phyloP scores from a whole-genome alignment of 2,888 invertebrate genomes.

The Pristionchus entomophagus region DNA sequence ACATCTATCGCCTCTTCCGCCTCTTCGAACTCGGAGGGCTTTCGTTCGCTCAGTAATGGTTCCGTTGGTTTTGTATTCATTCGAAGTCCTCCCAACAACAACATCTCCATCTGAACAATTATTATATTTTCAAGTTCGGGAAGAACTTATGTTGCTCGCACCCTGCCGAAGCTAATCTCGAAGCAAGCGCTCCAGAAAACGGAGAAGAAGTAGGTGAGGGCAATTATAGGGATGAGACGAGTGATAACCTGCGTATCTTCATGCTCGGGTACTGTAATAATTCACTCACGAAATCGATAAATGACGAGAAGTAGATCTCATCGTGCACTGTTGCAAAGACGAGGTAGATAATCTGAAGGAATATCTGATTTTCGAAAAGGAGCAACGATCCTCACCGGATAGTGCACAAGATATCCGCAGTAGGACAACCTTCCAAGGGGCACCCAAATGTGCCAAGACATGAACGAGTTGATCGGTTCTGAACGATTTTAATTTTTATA shows the following conservation, averaged over 20 bases:
- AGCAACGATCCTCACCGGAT: neutral
- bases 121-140: neutral
- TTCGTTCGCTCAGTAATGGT: neutral
- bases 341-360: neutral
- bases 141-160: neutral
- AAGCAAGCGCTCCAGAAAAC: neutral
- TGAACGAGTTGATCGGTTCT: constrained; percentile 56
- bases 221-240: neutral
- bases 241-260: neutral
- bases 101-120: neutral
- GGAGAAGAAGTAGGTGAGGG: neutral
- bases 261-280: neutral
- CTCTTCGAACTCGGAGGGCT: neutral
- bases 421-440: constrained; percentile 57
- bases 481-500: neutral
- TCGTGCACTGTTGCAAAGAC: neutral
- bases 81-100: neutral
- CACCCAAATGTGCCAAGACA: constrained; percentile 57
- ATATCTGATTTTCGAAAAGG: no score
- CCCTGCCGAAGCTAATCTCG: constrained; percentile 3
- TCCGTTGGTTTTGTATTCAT: neutral
- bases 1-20: neutral
- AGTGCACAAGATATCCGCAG: constrained; percentile 49
- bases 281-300: neutral
- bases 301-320: neutral